Base-by-base conservation (phyloP, 2,797 vertebrate species). In the Podarcis lilfordi region DNA sequence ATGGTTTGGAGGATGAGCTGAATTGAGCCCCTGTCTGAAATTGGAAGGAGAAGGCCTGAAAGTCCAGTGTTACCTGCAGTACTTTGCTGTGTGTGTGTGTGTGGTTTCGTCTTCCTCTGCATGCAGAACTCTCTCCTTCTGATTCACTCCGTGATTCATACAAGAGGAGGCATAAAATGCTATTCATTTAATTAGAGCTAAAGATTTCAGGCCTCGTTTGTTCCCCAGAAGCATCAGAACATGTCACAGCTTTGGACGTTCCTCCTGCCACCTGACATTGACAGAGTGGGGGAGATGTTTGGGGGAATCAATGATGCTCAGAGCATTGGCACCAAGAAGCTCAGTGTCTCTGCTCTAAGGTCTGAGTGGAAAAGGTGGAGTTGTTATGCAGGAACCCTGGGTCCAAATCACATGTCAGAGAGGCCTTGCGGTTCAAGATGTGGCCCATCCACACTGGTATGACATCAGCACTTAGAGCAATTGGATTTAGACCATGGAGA, bases 171-270 rank as follows among this genome's bases (percentile, higher is more conserved):
- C 86, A 61, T 37, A 81, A 81, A 81, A 87, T 45, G 35, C 78
- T 87, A 64, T 81, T 87, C 64, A 87, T 87, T 87, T 87, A 87
- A 81, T 87, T 81, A 87, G 86, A 40, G 68, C 86, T 74, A 25
- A 87, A 87, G 86, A 87, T 87, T 81, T 87, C 86, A 87, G 86
- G 68, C 86, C 79, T 87, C 50, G 69, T 87, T 87, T 81, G 10
- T 87, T 81, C 86, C 55, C 50, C 6, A 8, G 86, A 50, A 43
- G 69, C 79, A 72, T 75, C 43, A 87, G 79, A 78, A 87, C 78
- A 75, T 81, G 45, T 81, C 79, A 75, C 78, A 74, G 79, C 78
- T 72, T 19, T 81, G 79, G 86, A 81, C 21, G 2, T 87, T 64
- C 55, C 69, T 87, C 69, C 77, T 27, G 21, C 35, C 9, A 45